Conservation (phyloP, 2,888 invertebrate species). For the Patella depressa region DNA sequence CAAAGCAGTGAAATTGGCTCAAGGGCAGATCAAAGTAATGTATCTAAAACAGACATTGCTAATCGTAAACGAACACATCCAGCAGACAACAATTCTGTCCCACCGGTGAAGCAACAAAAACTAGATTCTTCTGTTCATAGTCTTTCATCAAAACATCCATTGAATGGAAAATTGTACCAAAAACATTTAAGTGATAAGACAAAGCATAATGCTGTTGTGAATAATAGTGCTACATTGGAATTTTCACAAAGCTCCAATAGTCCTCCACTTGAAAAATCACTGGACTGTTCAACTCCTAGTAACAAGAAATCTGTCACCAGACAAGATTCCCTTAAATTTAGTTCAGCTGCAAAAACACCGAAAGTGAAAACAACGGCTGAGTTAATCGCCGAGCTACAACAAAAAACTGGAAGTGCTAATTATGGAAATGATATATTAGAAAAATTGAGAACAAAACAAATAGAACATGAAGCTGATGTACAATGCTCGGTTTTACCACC, state of each 20-base stretch:
- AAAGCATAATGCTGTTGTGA: conserved; percentile 2
- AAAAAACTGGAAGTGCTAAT: conserved; percentile 68
- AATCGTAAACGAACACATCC: conserved; percentile 44
- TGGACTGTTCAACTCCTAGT: not conserved
- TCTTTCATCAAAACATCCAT: conserved; percentile 34
- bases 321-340: not conserved
- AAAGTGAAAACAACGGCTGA: conserved; percentile 84
- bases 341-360: conserved; percentile 69
- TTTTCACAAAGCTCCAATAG: not conserved
- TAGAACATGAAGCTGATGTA: conserved; percentile 58
- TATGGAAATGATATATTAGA: conserved; percentile 60
- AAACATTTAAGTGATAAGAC: not conserved
- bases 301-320: not conserved
- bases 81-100: conserved; percentile 10
- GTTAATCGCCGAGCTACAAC: conserved; percentile 81
- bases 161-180: conserved; percentile 22
- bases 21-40: conserved; percentile 44
- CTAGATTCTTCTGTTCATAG: conserved; percentile 32
- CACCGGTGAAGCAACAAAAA: conserved; percentile 34
- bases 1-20: conserved; percentile 35
- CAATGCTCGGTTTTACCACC: conserved; percentile 60
- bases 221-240: not conserved
- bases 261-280: not conserved
- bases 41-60: conserved; percentile 51
- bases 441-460: conserved; percentile 65